Evolutionary conservation across 2,113 vertebrate genomes (phyloP).

Genomic region (Leucopsar rothschildi): DNA sequence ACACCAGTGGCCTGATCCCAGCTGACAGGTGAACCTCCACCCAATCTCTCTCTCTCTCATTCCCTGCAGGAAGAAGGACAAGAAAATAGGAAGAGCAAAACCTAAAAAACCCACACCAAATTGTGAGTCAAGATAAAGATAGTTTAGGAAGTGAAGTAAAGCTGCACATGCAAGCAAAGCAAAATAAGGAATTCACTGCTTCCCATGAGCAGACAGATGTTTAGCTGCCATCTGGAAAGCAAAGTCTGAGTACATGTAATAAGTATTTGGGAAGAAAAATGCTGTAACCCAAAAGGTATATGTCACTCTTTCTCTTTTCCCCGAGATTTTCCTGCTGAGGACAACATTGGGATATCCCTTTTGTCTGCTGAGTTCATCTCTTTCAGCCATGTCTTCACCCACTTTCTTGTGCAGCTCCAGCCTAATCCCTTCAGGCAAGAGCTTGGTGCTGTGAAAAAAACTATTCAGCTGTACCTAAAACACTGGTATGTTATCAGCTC

Average conservation of each 20-base stretch:
- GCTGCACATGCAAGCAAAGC: background rate
- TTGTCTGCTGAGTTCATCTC: background rate
- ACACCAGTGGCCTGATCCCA: background rate
- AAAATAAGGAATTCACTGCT: background rate
- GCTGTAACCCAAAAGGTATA: background rate
- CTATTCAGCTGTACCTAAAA: background rate
- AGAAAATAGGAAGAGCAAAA: background rate
- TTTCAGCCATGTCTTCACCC: background rate
- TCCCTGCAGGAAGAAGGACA: accelerated
- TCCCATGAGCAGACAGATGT: background rate
- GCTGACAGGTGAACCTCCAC: background rate
- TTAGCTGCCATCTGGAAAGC: background rate
- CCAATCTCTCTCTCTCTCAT: accelerated
- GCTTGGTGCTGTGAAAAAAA: background rate
- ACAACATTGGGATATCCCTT: accelerated
- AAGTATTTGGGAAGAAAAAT: background rate
- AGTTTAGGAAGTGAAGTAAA: background rate
- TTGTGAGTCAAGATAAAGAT: background rate
- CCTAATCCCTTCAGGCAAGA: background rate
- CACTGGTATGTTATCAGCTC: background rate
- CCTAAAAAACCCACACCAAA: background rate
- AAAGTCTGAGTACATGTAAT: accelerated
- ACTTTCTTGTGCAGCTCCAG: background rate
- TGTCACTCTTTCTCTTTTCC: background rate
- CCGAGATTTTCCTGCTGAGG: background rate